Conservation (phyloP, 2,797 vertebrate species). For the Telmatherina bonti region DNA sequence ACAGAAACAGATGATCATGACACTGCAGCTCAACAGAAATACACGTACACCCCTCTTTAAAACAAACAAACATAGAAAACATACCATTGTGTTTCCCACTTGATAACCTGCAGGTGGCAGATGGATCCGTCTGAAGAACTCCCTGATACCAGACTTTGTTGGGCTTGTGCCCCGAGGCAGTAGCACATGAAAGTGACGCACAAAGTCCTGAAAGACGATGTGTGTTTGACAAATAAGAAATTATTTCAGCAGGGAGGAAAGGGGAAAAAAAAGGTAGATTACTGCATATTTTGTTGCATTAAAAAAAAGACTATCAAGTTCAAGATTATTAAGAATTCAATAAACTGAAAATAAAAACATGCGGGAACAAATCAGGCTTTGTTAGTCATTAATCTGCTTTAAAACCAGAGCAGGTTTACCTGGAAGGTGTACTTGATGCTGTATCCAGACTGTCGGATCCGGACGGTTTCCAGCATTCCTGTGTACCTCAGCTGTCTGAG, state of each 20-base stretch:
- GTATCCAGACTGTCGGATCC: slow-evolving; percentile 96
- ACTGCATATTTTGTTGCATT: not conserved
- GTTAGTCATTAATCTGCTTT: not conserved
- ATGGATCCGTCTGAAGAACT: slow-evolving; percentile 90
- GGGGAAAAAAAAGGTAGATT: not conserved
- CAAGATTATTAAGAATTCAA: not conserved
- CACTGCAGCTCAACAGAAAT: not conserved
- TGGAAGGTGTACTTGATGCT: slow-evolving; percentile 95
- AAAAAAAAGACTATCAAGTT: no score
- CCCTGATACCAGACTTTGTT: slow-evolving; percentile 88
- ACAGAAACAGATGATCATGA: not conserved
- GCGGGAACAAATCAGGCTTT: not conserved
- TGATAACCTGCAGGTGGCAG: slow-evolving; percentile 89
- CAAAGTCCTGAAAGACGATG: slow-evolving; percentile 87
- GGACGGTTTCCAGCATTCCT: slow-evolving; percentile 96
- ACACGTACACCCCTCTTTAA: fast-evolving
- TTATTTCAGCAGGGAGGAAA: not conserved
- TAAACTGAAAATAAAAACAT: not conserved
- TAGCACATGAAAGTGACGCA: slow-evolving; percentile 93
- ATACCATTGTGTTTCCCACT: slow-evolving; percentile 96
- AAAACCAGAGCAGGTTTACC: slow-evolving; percentile 77
- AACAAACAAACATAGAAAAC: not conserved
- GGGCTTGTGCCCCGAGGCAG: slow-evolving; percentile 85
- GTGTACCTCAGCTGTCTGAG: slow-evolving; percentile 95
- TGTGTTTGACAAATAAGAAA: not conserved